phyloP scores from a whole-genome alignment of 2,888 invertebrate genomes.

The Steinernema scapterisci region DNA sequence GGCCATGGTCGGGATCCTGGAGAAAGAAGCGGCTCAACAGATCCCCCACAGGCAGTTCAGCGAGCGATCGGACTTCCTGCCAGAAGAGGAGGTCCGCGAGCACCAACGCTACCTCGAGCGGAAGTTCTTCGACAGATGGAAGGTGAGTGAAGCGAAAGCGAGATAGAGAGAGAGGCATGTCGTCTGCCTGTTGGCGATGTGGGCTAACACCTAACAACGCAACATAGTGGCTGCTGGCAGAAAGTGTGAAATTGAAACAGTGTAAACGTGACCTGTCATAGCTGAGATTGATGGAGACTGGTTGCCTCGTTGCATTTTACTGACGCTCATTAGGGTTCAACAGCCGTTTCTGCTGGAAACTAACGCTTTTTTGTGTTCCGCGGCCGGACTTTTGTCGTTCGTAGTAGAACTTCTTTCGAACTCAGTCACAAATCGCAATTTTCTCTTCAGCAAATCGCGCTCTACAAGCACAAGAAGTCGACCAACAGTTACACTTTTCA shows the following conservation, averaged over 20 bases:
- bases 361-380: no score
- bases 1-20: constrained; percentile 55
- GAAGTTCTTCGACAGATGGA: constrained; percentile 21
- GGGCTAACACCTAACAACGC: background rate
- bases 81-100: constrained; percentile 12
- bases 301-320: no score
- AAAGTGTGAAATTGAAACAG: background rate
- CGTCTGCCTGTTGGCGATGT: background rate
- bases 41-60: constrained; percentile 21
- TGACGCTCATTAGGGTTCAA: no score
- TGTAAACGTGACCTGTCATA: no score
- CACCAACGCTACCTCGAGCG: constrained; percentile 21
- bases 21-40: constrained; percentile 40
- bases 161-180: background rate
- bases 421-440: background rate
- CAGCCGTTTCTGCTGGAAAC: no score
- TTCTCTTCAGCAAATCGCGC: constrained; percentile 13
- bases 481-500: constrained; percentile 13
- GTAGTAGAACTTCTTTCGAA: background rate
- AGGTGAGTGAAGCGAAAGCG: constrained; percentile 17
- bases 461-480: constrained; percentile 21
- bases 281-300: no score
- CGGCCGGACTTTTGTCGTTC: no score
- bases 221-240: background rate
- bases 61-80: constrained; percentile 16